phyloP scores from a whole-genome alignment of 2,113 vertebrate species.

The Tetrao urogallus region DNA sequence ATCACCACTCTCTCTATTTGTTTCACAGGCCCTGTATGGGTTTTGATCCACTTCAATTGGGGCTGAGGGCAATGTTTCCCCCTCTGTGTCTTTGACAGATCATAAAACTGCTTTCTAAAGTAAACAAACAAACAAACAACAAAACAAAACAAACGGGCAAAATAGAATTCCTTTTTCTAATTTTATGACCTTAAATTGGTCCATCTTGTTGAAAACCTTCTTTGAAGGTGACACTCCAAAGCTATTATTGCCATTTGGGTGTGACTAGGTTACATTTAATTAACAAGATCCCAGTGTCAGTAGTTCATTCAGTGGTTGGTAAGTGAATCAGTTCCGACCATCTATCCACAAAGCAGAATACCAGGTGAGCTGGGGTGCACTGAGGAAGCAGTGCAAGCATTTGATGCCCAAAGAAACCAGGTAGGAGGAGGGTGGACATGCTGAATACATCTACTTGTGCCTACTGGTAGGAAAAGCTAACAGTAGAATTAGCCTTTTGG shows the following conservation, averaged over 20 bases:
- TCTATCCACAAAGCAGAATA: neutral
- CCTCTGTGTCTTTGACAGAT: neutral
- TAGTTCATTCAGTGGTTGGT: neutral
- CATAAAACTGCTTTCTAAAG: neutral
- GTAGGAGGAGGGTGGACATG: neutral
- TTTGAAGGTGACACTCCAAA: neutral
- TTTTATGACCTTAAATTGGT: neutral
- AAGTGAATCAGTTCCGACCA: neutral
- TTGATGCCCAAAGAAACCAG: neutral
- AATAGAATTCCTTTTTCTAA: neutral
- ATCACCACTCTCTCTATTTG: neutral
- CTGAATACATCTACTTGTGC: neutral
- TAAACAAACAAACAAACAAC: neutral
- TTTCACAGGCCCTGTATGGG: neutral
- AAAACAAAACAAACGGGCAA: neutral
- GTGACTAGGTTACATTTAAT: neutral
- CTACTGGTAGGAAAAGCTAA: neutral
- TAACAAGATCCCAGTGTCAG: neutral
- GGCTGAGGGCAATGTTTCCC: neutral
- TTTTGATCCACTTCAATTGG: neutral
- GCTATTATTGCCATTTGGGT: neutral
- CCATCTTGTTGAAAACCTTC: neutral
- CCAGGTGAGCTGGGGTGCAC: neutral
- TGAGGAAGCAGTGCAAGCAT: neutral
- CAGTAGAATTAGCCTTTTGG: neutral